Evolutionary conservation across 2,888 invertebrate genomes (phyloP).

Genomic region (Melanostoma scalare): DNA sequence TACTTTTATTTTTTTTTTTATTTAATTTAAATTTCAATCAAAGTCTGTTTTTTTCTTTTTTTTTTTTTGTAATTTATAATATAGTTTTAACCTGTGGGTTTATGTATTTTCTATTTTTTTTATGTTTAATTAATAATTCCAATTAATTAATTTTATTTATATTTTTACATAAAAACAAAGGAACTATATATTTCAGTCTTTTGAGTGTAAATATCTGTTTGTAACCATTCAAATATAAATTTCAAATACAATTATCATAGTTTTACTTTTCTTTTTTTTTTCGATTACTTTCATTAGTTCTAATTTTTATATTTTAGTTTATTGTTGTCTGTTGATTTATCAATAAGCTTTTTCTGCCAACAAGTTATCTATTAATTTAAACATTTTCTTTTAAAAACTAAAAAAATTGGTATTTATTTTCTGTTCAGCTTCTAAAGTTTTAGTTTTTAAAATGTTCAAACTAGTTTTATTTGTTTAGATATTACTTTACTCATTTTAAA

Average conservation of each 20-base stretch:
- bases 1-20: conserved; percentile 55
- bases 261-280: conserved; percentile 39
- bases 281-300: conserved; percentile 45
- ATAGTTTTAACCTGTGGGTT: conserved; percentile 72
- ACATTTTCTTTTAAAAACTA: conserved; percentile 48
- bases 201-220: conserved; percentile 80
- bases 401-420: conserved; percentile 39
- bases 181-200: conserved; percentile 83
- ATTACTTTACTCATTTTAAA: conserved; percentile 22
- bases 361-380: conserved; percentile 41
- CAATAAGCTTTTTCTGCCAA: conserved; percentile 1
- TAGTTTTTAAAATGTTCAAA: conserved; percentile 17
- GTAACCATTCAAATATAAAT: conserved; percentile 74
- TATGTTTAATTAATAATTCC: conserved; percentile 77
- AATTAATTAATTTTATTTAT: conserved; percentile 79
- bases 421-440: conserved; percentile 52
- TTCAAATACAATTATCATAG: conserved; percentile 76
- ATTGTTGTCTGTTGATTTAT: conserved; percentile 34
- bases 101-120: conserved; percentile 75
- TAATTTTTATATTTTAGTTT: conserved; percentile 49
- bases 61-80: conserved; percentile 63
- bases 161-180: conserved; percentile 82
- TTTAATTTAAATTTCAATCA: conserved; percentile 58
- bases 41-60: conserved; percentile 54
- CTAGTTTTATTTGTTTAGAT: neutral